Evolutionary conservation across 2,888 invertebrate genomes (phyloP), one percentile per base, ranked within the genome.

Genomic region (Syritta pipiens): DNA sequence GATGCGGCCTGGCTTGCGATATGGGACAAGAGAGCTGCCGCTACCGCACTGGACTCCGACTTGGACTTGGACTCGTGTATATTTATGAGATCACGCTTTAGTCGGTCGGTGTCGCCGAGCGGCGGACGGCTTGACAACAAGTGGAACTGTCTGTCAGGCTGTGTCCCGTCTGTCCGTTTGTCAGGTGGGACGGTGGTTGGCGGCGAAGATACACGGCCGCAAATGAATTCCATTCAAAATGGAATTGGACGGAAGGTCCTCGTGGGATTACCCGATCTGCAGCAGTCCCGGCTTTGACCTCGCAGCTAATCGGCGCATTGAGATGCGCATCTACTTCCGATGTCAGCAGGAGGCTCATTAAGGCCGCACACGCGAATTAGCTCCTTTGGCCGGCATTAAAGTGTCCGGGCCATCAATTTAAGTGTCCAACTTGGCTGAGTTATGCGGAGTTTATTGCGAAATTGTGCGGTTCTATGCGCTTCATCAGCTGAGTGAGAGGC

Each of bases 361-460:
- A 71, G 69, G 53, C 44, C 49, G 68, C 62, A 30, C 69, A 46
- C 42, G 49, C 53, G 67, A 76, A 82, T 81, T 81, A 74, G 63
- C 53, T 76, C 68, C 71, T 67, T 72, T 72, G 71, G 72, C 72
- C 67, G 71, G 63, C 68, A 72, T 75, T 82, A 76, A 82, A 82
- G 81, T 82, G 84, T 83, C 83, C 82, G 77, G 72, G 53, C 83
- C 82, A 83, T 84, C 84, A 83, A 84, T 84, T 84, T 85, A 84
- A 83, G 82, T 84, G 84, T 84, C 84, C 84, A 83, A 83, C 84
- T 84, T 84, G 84, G 84, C 84, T 85, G 84, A 84, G 84, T 84
- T 84, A 85, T 84, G 83, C 84, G 83, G 83, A 84, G 84, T 85
- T 85, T 85, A 84, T 85, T 83, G 82, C 84, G 81, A 84, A 84